These are phyloP conservation scores for Phenganax stokvisi DNA, from an alignment of 92 coral and sea anemone species.

Conservation along the genomic window DNA sequence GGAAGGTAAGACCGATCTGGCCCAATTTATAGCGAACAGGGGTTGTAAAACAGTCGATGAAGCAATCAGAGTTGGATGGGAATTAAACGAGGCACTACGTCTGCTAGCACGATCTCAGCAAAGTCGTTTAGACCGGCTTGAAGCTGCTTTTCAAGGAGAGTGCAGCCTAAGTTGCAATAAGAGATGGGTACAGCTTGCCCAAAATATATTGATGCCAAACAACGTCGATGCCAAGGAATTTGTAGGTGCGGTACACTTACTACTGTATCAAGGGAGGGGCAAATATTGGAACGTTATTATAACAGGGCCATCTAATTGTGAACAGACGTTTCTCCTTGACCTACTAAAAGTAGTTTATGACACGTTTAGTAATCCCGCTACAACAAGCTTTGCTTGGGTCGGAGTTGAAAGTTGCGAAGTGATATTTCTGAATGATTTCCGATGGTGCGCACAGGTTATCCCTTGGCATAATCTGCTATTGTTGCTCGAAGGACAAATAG, in stretches of 20 bases:
- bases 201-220: constrained; percentile 31
- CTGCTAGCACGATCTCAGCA: constrained; percentile 21
- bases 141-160: constrained; percentile 20
- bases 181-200: constrained; percentile 41
- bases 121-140: constrained; percentile 28
- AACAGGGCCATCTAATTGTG: background rate
- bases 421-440: constrained; percentile 19
- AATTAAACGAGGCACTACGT: constrained; percentile 40
- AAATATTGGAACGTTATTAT: constrained; percentile 43
- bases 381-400: constrained; percentile 11
- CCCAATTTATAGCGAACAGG: constrained; percentile 50
- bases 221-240: constrained; percentile 28
- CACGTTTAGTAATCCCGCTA: constrained; percentile 15
- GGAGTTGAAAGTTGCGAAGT: constrained; percentile 13
- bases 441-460: constrained; percentile 11
- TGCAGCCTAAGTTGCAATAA: constrained; percentile 3
- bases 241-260: constrained; percentile 22
- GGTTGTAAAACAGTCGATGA: constrained; percentile 45
- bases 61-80: constrained; percentile 45
- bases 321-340: too few species aligned
- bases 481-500: constrained; percentile 14
- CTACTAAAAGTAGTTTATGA: too few species aligned
- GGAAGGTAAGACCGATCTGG: constrained; percentile 46
- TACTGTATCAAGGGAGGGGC: constrained; percentile 45
- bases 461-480: constrained; percentile 16